Conservation (phyloP, 2,113 vertebrate genomes). For the Sebastes fasciatus region DNA sequence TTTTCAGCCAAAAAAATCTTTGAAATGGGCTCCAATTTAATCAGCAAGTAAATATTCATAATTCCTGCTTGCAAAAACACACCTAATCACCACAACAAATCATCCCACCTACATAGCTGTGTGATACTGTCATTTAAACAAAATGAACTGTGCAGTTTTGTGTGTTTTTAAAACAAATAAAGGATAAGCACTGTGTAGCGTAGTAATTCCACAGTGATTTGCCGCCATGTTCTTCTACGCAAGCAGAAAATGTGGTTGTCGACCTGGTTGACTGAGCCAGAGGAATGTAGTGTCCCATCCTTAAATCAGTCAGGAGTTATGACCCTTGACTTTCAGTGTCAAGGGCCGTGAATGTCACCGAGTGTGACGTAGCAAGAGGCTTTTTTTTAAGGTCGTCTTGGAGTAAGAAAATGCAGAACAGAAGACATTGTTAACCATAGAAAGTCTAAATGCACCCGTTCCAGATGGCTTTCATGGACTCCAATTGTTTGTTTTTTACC, state of each 20-base stretch:
- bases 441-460: not conserved
- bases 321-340: slow-evolving; percentile 53
- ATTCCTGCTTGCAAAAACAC: slow-evolving; percentile 9
- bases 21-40: not conserved
- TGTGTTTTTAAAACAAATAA: slow-evolving; percentile 11
- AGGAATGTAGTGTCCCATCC: slow-evolving; percentile 39
- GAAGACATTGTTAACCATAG: not conserved
- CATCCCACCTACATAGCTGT: slow-evolving; percentile 4
- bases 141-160: slow-evolving; percentile 1
- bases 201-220: slow-evolving; percentile 22
- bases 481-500: not conserved
- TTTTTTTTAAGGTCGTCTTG: slow-evolving; percentile 1
- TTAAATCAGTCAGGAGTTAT: slow-evolving; percentile 15
- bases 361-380: slow-evolving; percentile 15
- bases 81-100: slow-evolving; percentile 21
- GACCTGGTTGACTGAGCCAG: slow-evolving; percentile 25
- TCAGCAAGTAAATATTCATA: slow-evolving; percentile 28
- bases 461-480: not conserved
- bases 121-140: slow-evolving; percentile 16
- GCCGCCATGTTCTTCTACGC: not conserved
- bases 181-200: not conserved
- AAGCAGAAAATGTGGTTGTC: slow-evolving; percentile 21
- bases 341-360: slow-evolving; percentile 14
- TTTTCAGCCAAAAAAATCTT: too few relatives aligned
- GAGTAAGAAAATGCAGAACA: not conserved